Conservation (phyloP, 2,797 vertebrate species). For the Scomberomorus guttatus region DNA sequence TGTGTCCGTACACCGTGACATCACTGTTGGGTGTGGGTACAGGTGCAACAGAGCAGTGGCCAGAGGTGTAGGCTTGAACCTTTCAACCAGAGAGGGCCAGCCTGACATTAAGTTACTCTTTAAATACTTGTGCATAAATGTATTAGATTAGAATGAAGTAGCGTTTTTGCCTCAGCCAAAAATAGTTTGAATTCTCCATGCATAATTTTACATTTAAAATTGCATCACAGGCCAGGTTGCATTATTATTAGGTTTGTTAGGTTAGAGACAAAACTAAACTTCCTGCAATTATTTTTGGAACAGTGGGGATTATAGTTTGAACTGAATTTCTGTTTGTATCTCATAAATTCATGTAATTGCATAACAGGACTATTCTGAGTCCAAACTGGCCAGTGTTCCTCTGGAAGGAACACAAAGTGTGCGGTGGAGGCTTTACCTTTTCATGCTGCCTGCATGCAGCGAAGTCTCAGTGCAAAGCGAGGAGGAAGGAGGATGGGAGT, state of each 20-base stretch:
- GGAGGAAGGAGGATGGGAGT: constrained; percentile 29
- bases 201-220: not conserved
- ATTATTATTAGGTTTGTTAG: constrained; percentile 1
- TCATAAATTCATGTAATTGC: not conserved
- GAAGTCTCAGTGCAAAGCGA: constrained; percentile 22
- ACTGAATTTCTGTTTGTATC: not conserved
- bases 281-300: not conserved
- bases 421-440: constrained; percentile 17
- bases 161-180: not conserved
- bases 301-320: not conserved
- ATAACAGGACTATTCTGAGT: not conserved
- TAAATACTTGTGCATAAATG: no score
- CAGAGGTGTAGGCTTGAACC: no score
- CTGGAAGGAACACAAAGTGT: not conserved
- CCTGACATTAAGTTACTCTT: no score
- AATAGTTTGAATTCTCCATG: constrained; percentile 9
- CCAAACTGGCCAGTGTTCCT: not conserved
- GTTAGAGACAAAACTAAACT: constrained; percentile 8
- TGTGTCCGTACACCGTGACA: not conserved
- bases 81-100: no score
- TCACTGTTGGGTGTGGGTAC: not conserved
- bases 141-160: no score
- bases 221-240: not conserved
- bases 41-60: no score
- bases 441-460: constrained; percentile 5